Percentiles rank a stretch among this genome's conserved stretches.
Evolutionary conservation across 2,113 vertebrate species (phyloP).

Genomic region (Indri indri): DNA sequence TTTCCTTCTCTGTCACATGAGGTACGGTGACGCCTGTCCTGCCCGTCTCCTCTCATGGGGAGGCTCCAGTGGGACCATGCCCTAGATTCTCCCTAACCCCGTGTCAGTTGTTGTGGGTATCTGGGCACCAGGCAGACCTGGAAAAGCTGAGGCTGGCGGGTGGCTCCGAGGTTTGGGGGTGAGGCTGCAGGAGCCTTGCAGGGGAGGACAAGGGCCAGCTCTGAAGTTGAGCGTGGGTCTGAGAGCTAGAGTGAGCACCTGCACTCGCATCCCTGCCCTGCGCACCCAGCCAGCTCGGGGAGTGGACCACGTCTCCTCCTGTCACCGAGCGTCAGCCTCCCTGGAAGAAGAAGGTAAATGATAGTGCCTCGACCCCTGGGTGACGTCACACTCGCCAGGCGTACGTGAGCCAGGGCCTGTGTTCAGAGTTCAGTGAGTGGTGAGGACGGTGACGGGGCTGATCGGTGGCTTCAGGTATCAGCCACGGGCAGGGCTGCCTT

Average conservation of each 20-base stretch:
- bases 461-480: background rate
- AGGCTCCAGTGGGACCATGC: background rate
- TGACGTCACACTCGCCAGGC: background rate
- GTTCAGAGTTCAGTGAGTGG: background rate
- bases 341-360: background rate
- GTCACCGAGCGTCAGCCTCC: background rate
- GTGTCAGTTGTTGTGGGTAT: too few species aligned
- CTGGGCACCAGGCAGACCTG: background rate
- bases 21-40: accelerated
- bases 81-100: background rate
- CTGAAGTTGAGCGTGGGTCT: background rate
- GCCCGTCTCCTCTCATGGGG: background rate
- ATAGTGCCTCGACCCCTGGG: accelerated
- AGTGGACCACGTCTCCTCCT: background rate
- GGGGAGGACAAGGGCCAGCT: background rate
- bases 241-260: background rate
- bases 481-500: background rate
- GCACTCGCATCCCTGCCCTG: background rate
- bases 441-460: background rate
- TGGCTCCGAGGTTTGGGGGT: background rate
- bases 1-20: background rate
- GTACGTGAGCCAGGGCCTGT: background rate
- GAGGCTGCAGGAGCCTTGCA: background rate
- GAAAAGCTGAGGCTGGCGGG: background rate
- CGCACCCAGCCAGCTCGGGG: too few species aligned